Evolutionary conservation across 2,888 invertebrate species (phyloP).

Genomic region (Eutolmus rufibarbis): DNA sequence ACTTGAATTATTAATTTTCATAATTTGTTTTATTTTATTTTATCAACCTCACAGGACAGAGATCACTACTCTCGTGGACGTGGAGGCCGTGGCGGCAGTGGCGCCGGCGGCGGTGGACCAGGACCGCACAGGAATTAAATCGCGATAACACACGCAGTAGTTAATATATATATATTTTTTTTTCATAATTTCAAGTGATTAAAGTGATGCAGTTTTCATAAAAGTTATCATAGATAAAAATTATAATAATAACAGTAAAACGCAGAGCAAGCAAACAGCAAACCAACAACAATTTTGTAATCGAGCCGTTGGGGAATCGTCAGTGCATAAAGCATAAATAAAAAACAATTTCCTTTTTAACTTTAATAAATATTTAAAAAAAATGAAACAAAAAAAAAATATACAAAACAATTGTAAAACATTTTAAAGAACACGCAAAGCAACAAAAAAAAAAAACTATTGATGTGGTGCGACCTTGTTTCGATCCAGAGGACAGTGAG

Average conservation of each 20-base stretch:
- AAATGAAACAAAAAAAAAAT: background rate
- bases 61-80: constrained; percentile 46
- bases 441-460: constrained; percentile 17
- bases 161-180: constrained; percentile 18
- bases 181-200: constrained; percentile 38
- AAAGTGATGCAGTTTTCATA: constrained; percentile 38
- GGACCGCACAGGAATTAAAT: constrained; percentile 44
- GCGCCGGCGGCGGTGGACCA: background rate
- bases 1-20: background rate
- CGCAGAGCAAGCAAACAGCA: background rate
- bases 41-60: constrained; percentile 43
- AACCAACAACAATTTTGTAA: constrained; percentile 31
- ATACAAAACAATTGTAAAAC: background rate
- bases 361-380: constrained; percentile 27
- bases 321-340: constrained; percentile 19
- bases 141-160: constrained; percentile 6
- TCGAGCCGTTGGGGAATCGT: constrained; percentile 18
- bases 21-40: background rate
- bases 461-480: constrained; percentile 18
- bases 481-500: constrained; percentile 29
- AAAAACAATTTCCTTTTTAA: constrained; percentile 29
- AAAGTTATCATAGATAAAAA: constrained; percentile 33
- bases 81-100: constrained; percentile 39
- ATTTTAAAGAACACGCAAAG: constrained; percentile 15
- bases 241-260: constrained; percentile 13